Conservation (phyloP, 1,140 invertebrate species). For the Hyphantria cunea region DNA sequence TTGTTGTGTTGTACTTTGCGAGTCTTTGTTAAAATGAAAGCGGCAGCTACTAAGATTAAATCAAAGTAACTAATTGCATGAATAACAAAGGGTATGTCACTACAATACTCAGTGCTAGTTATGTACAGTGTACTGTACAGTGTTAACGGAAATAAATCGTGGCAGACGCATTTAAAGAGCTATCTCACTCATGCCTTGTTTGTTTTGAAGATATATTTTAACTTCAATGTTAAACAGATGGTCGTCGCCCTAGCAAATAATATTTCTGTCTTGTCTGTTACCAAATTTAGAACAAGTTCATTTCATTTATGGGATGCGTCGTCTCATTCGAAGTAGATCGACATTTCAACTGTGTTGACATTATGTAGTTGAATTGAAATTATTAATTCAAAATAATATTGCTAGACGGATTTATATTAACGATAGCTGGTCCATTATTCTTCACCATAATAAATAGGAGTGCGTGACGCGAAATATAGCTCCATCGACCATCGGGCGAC, state of each 20-base stretch:
- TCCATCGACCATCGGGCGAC: slow-evolving; percentile 73
- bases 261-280: slow-evolving; percentile 48
- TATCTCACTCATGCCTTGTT: slow-evolving; percentile 33
- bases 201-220: slow-evolving; percentile 35
- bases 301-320: slow-evolving; percentile 23
- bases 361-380: no score
- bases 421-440: slow-evolving; percentile 39
- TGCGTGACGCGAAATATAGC: slow-evolving; percentile 67
- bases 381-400: no score
- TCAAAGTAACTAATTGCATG: no score
- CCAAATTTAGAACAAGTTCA: slow-evolving; percentile 51
- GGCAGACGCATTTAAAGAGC: slow-evolving; percentile 30
- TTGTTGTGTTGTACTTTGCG: no score
- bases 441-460: slow-evolving; percentile 63
- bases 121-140: no score
- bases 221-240: slow-evolving; percentile 39
- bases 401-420: slow-evolving; percentile 35
- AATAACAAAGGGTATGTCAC: no score
- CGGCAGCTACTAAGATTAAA: no score
- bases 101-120: no score
- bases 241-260: slow-evolving; percentile 54
- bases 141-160: slow-evolving; percentile 13
- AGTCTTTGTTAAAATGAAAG: no score
- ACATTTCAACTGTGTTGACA: no score
- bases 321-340: no score